Conservation (phyloP, 1,140 invertebrate species). For the Drosophila ficusphila region DNA sequence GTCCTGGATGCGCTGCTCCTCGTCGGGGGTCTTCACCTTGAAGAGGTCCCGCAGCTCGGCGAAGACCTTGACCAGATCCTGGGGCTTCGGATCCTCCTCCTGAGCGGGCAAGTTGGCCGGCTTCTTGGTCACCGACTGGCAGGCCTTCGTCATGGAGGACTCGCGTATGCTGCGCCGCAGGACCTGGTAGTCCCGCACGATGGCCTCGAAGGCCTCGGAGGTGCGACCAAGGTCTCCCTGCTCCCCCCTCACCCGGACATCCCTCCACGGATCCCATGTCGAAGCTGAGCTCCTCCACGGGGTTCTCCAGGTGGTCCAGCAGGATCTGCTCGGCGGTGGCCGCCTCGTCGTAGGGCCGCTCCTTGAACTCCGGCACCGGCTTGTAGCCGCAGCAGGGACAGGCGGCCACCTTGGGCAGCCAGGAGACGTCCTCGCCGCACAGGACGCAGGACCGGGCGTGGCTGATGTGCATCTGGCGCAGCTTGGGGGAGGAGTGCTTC, state of each 20-base stretch:
- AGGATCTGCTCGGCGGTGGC: conserved; percentile 64
- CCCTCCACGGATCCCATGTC: neutral
- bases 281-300: neutral
- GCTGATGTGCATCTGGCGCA: conserved; percentile 46
- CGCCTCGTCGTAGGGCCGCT: conserved; percentile 62
- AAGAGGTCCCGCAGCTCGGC: conserved; percentile 62
- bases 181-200: conserved; percentile 35
- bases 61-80: conserved; percentile 56
- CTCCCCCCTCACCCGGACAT: neutral
- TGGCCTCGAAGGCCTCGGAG: conserved; percentile 51
- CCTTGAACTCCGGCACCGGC: conserved; percentile 53
- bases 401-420: conserved; percentile 69
- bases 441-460: conserved; percentile 44
- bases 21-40: neutral
- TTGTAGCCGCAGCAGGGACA: conserved; percentile 79
- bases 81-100: neutral
- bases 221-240: neutral
- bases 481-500: conserved; percentile 15
- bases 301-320: conserved; percentile 32
- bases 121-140: neutral
- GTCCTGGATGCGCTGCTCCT: conserved; percentile 13
- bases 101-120: neutral
- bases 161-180: conserved; percentile 47
- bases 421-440: conserved; percentile 69
- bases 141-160: neutral